Evolutionary conservation across 2,113 vertebrate species (phyloP), one percentile per base, ranked within the genome.

Genomic region (Brachyhypopomus gauderio): DNA sequence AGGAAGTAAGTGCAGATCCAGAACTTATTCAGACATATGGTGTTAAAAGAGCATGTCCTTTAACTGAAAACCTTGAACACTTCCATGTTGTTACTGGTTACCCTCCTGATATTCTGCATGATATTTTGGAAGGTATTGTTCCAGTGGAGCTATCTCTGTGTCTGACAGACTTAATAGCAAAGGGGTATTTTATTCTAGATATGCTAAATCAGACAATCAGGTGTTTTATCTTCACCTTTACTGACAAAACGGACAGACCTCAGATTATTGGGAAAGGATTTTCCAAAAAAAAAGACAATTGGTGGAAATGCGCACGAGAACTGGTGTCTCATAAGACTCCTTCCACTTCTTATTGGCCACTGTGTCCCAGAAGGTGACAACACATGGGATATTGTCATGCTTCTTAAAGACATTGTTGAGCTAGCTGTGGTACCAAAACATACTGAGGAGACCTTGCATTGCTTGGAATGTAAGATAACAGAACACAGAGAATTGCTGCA

Each of bases 361-460:
- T 30, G 30, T 30, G 30, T 30, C 30, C 30, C 30, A 30, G 30
- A 30, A 30, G 30, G 30, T 30, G 55, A 77, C 19, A 23, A 82
- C 55, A 62, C 73, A 20, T 77, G 72, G 72, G 72, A 76, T 75
- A 70, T 81, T 70, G 14, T 81, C 52, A 69, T 76, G 72, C 72
- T 82, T 48, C 19, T 77, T 16, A 73, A 73, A 59, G 62, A 81
- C 3, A 75, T 81, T 22, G 1, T 20, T n/a, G 52, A 81, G 3
- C 34, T 81, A 16, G 48, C 19, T 73, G n/a, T 78, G 17, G 27
- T 48, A 73, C 81, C 45, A n/a, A 27, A 1, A 22, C 63, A 74
- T 52, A 81, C 67, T 62, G 76, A 79, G 30, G 30, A 78, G 48
- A 83, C 70, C 59, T 56, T 77, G 3, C 14, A 84, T 25, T 84